phyloP scores from a whole-genome alignment of 2,797 vertebrate species.

The Poecile montanus region DNA sequence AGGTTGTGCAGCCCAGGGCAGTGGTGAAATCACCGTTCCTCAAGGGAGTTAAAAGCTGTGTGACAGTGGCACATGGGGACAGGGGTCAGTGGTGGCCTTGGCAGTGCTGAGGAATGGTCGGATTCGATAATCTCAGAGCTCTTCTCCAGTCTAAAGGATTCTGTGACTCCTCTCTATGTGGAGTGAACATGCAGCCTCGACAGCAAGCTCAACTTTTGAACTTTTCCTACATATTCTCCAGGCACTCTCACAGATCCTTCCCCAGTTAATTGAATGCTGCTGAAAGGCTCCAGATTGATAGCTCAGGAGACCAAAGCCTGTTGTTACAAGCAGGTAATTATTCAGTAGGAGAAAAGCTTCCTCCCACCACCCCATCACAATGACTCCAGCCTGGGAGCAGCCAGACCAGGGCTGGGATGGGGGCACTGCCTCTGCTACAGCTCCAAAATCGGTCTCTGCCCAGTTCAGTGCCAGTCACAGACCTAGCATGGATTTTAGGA shows the following conservation, averaged over 20 bases:
- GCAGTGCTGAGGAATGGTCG: background rate
- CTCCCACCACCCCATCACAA: fast-evolving
- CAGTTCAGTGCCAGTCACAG: background rate
- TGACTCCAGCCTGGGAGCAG: fast-evolving
- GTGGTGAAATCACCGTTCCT: background rate
- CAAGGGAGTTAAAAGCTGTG: background rate
- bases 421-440: background rate
- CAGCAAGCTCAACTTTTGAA: slow-evolving; percentile 15
- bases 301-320: background rate
- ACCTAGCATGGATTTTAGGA: background rate
- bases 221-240: slow-evolving; percentile 43
- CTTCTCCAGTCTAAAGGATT: background rate
- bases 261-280: slow-evolving; percentile 23
- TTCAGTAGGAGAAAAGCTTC: background rate
- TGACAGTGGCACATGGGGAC: background rate
- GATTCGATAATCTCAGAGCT: background rate
- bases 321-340: background rate
- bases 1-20: background rate
- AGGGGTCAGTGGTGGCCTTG: background rate
- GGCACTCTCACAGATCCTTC: background rate
- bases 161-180: background rate
- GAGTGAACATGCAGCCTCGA: background rate
- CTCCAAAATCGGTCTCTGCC: fast-evolving
- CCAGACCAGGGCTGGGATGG: background rate
- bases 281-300: slow-evolving; percentile 8